These are phyloP conservation scores for Myrmecophaga tridactyla DNA, from an alignment of 2,113 vertebrate species.

Conservation along the genomic window DNA sequence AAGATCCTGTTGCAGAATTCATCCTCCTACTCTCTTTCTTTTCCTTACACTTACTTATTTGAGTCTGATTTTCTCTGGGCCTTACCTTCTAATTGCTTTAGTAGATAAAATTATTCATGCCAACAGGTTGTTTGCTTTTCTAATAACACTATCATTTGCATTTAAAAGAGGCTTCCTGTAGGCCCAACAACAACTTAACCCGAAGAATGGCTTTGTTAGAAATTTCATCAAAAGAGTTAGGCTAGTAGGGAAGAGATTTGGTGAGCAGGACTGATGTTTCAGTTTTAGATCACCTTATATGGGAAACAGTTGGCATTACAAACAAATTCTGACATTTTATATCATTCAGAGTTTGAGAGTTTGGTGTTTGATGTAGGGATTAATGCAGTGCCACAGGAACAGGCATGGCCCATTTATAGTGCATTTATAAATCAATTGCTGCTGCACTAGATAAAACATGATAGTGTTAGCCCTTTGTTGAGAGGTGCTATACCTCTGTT, in stretches of 20 bases:
- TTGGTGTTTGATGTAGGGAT: slow-evolving; percentile 11
- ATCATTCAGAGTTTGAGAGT: slow-evolving; percentile 9
- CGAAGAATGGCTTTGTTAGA: neutral
- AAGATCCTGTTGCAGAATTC: neutral
- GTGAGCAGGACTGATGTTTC: neutral
- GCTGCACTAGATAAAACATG: slow-evolving; percentile 18
- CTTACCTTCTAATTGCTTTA: neutral
- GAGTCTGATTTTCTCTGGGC: neutral
- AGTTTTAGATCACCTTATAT: neutral
- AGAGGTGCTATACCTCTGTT: neutral
- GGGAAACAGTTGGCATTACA: neutral
- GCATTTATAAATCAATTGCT: slow-evolving; percentile 25
- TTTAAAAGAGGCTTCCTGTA: neutral
- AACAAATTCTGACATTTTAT: neutral
- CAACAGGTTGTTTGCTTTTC: neutral
- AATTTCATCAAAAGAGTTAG: neutral
- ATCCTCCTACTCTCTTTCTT: neutral
- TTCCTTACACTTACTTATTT: neutral
- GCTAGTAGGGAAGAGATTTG: neutral
- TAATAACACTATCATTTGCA: neutral
- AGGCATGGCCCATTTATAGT: neutral
- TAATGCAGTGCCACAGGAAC: neutral
- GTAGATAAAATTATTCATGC: neutral
- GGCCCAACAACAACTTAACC: neutral
- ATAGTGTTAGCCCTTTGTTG: neutral